Evolutionary conservation across 2,888 invertebrate genomes (phyloP).

Genomic region (Aspidapion aeneum): DNA sequence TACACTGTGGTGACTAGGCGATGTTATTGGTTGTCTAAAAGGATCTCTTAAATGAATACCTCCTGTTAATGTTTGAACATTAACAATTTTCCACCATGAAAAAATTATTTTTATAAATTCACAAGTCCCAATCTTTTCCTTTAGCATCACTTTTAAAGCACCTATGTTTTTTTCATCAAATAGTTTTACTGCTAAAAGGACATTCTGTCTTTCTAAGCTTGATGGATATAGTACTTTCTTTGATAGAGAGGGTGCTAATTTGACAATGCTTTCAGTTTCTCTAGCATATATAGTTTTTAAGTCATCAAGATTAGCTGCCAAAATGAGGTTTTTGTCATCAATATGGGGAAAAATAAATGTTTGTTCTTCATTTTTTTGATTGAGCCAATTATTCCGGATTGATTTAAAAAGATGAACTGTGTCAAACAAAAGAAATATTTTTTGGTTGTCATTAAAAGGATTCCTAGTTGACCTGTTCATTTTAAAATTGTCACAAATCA

Average conservation of each 20-base stretch:
- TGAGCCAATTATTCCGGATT: constrained; percentile 7
- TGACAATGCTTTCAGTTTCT: neutral
- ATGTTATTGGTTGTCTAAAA: neutral
- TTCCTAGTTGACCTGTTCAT: neutral
- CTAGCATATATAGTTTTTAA: neutral
- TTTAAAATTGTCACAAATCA: neutral
- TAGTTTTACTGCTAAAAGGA: neutral
- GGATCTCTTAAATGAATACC: constrained; percentile 3
- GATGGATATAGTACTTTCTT: neutral
- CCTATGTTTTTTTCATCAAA: neutral
- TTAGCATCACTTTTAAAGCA: neutral
- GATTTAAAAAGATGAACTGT: constrained; percentile 7
- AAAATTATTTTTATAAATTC: constrained; percentile 8
- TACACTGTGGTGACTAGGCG: neutral
- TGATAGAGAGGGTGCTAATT: neutral
- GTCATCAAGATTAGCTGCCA: neutral
- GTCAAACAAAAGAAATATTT: neutral
- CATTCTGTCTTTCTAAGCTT: neutral
- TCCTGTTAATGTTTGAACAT: constrained; percentile 11
- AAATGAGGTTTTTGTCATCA: neutral
- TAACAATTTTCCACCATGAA: constrained; percentile 16
- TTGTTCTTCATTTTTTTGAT: constrained; percentile 5
- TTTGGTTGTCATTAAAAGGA: neutral
- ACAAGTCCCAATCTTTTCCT: neutral
- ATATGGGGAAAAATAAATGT: constrained; percentile 8